These are phyloP conservation scores for Cottus gobio DNA, from an alignment of 2,113 vertebrate genomes.

Conservation along the genomic window DNA sequence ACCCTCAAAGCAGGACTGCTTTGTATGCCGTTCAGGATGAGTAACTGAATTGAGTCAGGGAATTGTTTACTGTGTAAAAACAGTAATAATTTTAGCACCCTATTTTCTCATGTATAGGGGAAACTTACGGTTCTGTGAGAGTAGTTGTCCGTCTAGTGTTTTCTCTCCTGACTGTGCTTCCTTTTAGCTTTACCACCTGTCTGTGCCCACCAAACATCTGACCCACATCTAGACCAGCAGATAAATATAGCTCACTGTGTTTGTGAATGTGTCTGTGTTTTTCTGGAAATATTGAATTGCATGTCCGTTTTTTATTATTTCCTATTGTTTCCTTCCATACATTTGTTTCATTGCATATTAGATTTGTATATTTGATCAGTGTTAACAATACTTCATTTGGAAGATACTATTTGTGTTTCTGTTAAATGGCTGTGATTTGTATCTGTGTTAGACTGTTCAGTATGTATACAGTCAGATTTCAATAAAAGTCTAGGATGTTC, in stretches of 20 bases:
- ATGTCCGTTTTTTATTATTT: conserved; percentile 39
- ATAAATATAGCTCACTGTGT: conserved; percentile 72
- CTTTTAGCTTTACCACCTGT: conserved; percentile 72
- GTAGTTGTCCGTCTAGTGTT: conserved; percentile 59
- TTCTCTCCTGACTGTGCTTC: conserved; percentile 66
- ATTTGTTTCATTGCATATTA: conserved; percentile 6
- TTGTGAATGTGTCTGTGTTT: conserved; percentile 67
- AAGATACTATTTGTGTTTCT: conserved; percentile 5
- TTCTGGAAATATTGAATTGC: conserved; percentile 65
- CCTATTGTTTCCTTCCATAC: conserved; percentile 20
- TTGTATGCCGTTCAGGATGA: conserved; percentile 13
- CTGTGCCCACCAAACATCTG: conserved; percentile 76
- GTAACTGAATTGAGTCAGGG: neutral
- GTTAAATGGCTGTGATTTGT: conserved; percentile 2
- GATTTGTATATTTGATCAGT: conserved; percentile 19
- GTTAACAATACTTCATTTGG: neutral
- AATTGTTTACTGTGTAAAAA: neutral
- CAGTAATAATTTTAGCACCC: conserved; percentile 2
- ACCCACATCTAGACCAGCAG: conserved; percentile 72
- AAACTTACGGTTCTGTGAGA: conserved; percentile 77
- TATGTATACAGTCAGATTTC: neutral
- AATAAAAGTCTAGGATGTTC: neutral
- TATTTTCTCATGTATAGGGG: neutral
- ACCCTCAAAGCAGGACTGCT: conserved; percentile 33
- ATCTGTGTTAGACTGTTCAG: conserved; percentile 8